phyloP scores from a whole-genome alignment of 1,140 invertebrate species.

The Aporrectodea caliginosa region DNA sequence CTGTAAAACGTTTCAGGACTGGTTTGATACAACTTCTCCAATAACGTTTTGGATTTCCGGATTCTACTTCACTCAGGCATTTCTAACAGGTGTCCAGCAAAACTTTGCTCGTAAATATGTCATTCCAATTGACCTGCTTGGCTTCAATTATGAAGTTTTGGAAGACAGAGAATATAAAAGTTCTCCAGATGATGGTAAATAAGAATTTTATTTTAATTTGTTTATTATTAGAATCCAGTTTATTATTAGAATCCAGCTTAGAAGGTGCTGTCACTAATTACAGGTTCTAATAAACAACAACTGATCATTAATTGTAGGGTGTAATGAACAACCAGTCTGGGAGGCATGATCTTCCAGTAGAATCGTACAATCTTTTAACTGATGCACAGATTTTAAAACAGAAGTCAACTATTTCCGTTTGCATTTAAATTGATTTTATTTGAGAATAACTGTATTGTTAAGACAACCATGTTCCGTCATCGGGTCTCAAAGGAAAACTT shows the following conservation, averaged over 20 bases:
- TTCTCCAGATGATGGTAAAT: conserved; percentile 56
- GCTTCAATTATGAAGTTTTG: conserved; percentile 55
- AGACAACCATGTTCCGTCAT: too few species aligned
- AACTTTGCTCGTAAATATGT: conserved; percentile 57
- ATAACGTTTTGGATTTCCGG: conserved; percentile 39
- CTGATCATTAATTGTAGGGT: not conserved
- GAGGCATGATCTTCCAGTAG: too few species aligned
- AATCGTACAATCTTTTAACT: too few species aligned
- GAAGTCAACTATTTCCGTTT: too few species aligned
- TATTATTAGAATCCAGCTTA: not conserved
- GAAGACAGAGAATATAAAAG: conserved; percentile 51
- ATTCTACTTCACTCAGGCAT: conserved; percentile 45
- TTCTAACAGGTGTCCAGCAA: conserved; percentile 56
- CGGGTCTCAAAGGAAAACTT: too few species aligned
- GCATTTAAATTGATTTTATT: too few species aligned
- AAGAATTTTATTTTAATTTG: not conserved
- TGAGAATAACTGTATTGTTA: too few species aligned
- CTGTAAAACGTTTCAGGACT: conserved; percentile 57
- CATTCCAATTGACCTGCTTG: conserved; percentile 55
- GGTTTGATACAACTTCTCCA: conserved; percentile 53
- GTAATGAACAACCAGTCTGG: too few species aligned
- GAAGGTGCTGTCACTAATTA: not conserved
- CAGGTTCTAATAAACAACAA: not conserved
- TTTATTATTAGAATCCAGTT: not conserved
- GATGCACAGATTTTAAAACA: too few species aligned